Evolutionary conservation across 2,797 vertebrate species (phyloP).

Genomic region (Lacerta viridis): DNA sequence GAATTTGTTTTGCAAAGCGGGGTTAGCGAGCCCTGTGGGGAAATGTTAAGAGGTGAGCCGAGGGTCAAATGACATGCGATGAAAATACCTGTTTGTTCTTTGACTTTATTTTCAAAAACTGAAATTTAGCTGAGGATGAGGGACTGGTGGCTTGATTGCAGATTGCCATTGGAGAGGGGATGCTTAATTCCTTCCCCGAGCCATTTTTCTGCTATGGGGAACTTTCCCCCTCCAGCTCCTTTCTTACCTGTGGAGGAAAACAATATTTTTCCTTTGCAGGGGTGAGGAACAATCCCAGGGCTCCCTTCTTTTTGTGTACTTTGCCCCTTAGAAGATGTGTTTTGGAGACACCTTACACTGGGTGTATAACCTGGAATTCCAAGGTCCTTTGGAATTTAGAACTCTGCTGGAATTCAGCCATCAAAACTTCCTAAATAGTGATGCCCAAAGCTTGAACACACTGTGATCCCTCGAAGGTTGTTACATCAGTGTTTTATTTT

Average conservation of each 20-base stretch:
- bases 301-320: neutral
- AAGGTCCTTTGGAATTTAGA: neutral
- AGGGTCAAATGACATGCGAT: neutral
- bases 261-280: neutral
- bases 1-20: neutral
- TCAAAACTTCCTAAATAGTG: neutral
- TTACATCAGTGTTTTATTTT: neutral
- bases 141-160: neutral
- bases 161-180: neutral
- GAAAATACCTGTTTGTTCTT: neutral
- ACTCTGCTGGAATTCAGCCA: neutral
- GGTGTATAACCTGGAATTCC: neutral
- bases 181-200: neutral
- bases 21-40: too few relatives aligned
- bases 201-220: neutral
- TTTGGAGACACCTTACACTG: neutral
- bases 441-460: neutral
- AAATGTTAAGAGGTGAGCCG: neutral
- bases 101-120: too few relatives aligned
- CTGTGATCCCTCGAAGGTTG: neutral
- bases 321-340: neutral
- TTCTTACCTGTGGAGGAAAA: neutral
- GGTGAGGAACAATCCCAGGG: neutral
- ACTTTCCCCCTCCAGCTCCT: neutral
- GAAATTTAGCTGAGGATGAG: neutral